Evolutionary conservation across 1,140 invertebrate species (phyloP).

Genomic region (Aricia agestis): DNA sequence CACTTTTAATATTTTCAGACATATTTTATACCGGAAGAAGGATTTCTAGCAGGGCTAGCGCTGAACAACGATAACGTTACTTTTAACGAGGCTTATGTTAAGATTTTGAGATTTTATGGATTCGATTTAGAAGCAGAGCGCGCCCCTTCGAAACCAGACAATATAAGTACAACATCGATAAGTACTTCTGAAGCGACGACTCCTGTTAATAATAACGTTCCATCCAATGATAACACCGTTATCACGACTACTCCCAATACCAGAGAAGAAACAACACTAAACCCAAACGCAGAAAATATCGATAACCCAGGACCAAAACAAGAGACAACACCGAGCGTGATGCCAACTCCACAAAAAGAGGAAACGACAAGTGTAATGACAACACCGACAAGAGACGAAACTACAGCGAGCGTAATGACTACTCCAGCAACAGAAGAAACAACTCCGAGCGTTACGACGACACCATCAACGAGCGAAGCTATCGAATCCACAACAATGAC

Average conservation of each 20-base stretch:
- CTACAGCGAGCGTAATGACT: background rate
- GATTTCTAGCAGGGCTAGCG: constrained; percentile 85
- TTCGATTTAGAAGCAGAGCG: constrained; percentile 79
- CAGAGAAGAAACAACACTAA: constrained; percentile 50
- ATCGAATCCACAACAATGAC: background rate
- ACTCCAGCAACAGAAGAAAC: background rate
- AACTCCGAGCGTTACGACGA: background rate
- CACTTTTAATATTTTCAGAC: constrained; percentile 77
- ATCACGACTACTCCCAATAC: constrained; percentile 25
- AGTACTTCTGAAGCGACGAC: constrained; percentile 19
- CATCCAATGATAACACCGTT: background rate
- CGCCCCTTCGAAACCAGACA: constrained; percentile 32
- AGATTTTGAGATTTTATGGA: constrained; percentile 85
- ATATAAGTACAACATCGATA: constrained; percentile 20
- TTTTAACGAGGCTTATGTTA: constrained; percentile 82
- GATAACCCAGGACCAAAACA: constrained; percentile 36
- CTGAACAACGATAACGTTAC: constrained; percentile 85
- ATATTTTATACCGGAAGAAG: constrained; percentile 87
- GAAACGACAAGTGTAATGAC: constrained; percentile 6
- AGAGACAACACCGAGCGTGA: constrained; percentile 26
- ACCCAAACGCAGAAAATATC: constrained; percentile 42
- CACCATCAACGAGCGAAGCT: background rate
- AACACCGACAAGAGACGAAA: background rate
- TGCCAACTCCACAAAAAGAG: constrained; percentile 17
- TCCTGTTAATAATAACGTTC: constrained; percentile 13